phyloP scores from a whole-genome alignment of 2,113 vertebrate genomes.

The Lepidothrix coronata region DNA sequence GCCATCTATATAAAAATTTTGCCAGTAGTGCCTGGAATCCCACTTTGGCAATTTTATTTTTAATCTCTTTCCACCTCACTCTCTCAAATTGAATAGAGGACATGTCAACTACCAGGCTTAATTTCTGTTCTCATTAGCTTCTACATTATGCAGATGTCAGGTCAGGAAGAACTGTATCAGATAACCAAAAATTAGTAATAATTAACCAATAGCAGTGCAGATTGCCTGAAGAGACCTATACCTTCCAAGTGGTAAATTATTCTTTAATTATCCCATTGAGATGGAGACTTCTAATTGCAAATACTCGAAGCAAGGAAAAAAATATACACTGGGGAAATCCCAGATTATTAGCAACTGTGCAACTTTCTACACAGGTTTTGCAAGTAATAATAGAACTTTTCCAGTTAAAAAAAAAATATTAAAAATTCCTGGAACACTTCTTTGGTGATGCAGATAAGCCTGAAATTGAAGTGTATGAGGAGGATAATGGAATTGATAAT shows the following conservation, averaged over 20 bases:
- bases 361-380: conserved; percentile 25
- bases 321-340: conserved; percentile 19
- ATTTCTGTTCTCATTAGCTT: conserved; percentile 59
- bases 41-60: conserved; percentile 10
- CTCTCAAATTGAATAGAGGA: background rate
- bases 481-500: conserved; percentile 36
- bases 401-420: background rate
- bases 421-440: background rate
- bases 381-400: conserved; percentile 24
- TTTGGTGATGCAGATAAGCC: background rate
- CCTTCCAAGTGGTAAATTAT: conserved; percentile 62
- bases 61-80: conserved; percentile 15
- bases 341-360: conserved; percentile 39
- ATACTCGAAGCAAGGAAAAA: conserved; percentile 46
- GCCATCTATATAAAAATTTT: background rate
- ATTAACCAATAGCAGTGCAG: conserved; percentile 36
- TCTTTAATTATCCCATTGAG: conserved; percentile 52
- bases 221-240: conserved; percentile 39
- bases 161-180: conserved; percentile 39
- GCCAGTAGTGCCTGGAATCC: background rate
- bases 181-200: conserved; percentile 59
- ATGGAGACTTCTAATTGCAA: conserved; percentile 51
- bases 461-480: background rate
- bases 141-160: conserved; percentile 59
- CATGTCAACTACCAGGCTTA: conserved; percentile 24